A percentile compares a stretch with the other conserved stretches of the same genome.
phyloP scores from a whole-genome alignment of 2,888 invertebrate species.

The Amphipoea oculea region DNA sequence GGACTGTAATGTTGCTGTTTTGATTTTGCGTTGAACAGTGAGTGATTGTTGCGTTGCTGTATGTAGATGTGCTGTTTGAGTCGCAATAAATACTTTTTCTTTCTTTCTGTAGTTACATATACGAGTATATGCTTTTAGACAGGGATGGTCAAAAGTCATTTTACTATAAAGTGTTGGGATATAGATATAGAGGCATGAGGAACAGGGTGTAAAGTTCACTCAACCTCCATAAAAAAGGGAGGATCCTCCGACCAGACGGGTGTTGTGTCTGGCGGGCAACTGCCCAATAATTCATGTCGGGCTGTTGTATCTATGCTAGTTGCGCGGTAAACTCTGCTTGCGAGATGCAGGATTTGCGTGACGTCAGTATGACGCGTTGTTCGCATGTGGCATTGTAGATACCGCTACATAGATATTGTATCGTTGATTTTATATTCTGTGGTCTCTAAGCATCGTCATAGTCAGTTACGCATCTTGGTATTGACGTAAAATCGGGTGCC shows the following conservation, averaged over 20 bases:
- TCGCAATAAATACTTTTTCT: no score
- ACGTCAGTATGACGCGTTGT: no score
- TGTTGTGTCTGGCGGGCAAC: no score
- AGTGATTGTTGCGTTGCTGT: slow-evolving; percentile 10
- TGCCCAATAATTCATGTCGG: no score
- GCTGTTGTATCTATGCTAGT: no score
- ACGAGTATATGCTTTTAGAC: neutral
- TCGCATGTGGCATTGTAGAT: no score
- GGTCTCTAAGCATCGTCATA: neutral
- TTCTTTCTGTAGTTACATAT: no score
- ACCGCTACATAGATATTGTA: neutral
- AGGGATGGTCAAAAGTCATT: neutral
- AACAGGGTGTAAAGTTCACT: no score
- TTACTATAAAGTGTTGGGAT: neutral
- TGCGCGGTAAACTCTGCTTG: no score
- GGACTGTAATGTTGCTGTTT: slow-evolving; percentile 19
- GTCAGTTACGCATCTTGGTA: neutral
- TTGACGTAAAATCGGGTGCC: neutral
- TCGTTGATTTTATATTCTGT: neutral
- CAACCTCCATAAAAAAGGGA: no score
- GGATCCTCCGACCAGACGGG: no score
- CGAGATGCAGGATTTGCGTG: no score
- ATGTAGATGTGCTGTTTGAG: neutral
- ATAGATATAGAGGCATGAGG: neutral
- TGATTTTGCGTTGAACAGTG: slow-evolving; percentile 14